Base-by-base conservation (phyloP, 2,888 invertebrate genomes). In the Lacanobia oleracea region DNA sequence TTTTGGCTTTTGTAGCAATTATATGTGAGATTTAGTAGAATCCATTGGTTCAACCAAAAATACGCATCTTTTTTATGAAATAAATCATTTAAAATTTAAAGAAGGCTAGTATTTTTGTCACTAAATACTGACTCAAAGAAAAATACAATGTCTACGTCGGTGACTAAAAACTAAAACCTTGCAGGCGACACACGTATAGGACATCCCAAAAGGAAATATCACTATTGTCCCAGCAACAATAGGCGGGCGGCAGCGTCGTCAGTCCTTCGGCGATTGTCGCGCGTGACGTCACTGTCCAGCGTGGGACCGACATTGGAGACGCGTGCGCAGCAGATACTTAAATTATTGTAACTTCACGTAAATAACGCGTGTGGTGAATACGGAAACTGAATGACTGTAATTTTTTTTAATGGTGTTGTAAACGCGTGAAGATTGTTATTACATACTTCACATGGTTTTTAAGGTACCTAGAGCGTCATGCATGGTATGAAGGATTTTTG, bases 301-400 rank as follows among this genome's bases (percentile, higher is more conserved):
- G 94, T 95, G 95, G 91, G 95, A 95, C 87, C 87, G 94, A 90
- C 94, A 94, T 94, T 94, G 94, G 85, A 88, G 88, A 84, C 87
- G 83, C 74, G 69, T 77, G 76, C 77, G 79, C 75, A 67, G 68
- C 61, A 45, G 33, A 8, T 75, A 63, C 85, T 79, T 84, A 79
- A n/a, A 86, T 84, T 81, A 76, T 79, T 73, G 53, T 81, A 80
- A 80, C 67, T 75, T 77, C 77, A 80, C 61, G 23, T 66, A 77
- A 76, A 78, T 80, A 75, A 77, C 18, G 65, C 71, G 68, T 73
- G 83, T 65, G 65, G 51, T 68, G 64, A 74, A 79, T 84, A 85
- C 79, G 76, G 79, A 79, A 83, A 75, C 48, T 45, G n/a, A 56
- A 72, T 65, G 43, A 60, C 61, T 59, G 37, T 77, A 70, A 64